Base-by-base conservation (phyloP, 1,140 invertebrate species). In the Zaprionus nigranus region DNA sequence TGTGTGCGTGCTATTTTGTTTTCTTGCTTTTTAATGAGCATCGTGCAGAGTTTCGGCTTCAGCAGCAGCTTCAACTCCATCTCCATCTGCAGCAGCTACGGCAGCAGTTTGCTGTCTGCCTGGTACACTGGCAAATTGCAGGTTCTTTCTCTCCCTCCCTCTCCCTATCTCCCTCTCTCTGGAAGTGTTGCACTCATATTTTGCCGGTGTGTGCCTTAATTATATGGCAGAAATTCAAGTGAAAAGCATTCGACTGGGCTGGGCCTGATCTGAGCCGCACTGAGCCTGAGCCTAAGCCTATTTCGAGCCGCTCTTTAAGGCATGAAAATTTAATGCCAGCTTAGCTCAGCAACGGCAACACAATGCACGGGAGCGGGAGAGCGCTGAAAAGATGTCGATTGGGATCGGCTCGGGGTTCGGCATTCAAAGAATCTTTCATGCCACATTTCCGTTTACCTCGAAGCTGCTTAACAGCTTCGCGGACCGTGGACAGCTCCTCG, bases 241-340 rank as follows among this genome's bases (percentile, higher is more conserved):
- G 84, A 87, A 87, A 87, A 87, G 67, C 81, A 71, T 76, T 70
- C 59, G 34, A 59, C 22, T n/a, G 20, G 46, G 46, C 11, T 51
- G 20, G n/a, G 40, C 6, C 46, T 24, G 46, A n/a, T 15, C 36
- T 38, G 12, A 46, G n/a, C 40, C 15, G 6, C 15, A 46, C 20
- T 51, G 20, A 38, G 53, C 67, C 84, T 87, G 83, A 38, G 53
- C 67, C 84, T 87, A 81, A 87, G 84, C 84, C 84, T 87, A 88
- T 87, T 88, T 73, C 84, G 84, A 84, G 84, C 81, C 84, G 84
- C 84, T 84, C 78, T 87, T 87, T 87, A 88, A 88, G 71, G 66
- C 84, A 87, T 87, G 84, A 88, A 87, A 87, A 87, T 87, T 83
- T 83, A 87, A 87, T 87, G 84, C 84, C 84, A 87, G 84, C 84